Percentiles rank a stretch among this genome's conserved stretches.
Conservation (phyloP, 1,140 invertebrate genomes). For the Meloidogyne hapla region DNA sequence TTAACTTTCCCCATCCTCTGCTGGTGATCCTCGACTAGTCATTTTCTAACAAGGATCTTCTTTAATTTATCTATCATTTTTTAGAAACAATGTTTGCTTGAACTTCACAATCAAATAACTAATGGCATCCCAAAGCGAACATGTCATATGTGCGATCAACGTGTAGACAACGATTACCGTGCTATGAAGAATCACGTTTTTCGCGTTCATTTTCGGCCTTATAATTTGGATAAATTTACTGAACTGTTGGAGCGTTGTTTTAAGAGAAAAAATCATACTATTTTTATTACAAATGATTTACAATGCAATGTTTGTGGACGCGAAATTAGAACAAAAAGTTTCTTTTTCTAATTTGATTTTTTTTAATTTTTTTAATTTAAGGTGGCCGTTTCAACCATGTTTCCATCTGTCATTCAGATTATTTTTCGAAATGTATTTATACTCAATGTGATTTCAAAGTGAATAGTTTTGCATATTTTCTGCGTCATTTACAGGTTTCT, state of each 20-base stretch:
- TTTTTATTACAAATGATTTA: conserved; percentile 21
- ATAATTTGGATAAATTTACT: not conserved
- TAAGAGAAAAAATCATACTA: not conserved
- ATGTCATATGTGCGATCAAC: conserved; percentile 7
- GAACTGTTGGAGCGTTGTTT: conserved; percentile 16
- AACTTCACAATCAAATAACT: conserved; percentile 17
- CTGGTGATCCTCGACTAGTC: no score
- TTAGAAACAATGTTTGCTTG: conserved; percentile 5
- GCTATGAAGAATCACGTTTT: conserved; percentile 19
- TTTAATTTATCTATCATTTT: not conserved
- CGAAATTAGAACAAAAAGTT: conserved; percentile 14
- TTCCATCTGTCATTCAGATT: conserved; percentile 5
- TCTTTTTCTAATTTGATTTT: not conserved
- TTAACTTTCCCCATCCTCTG: no score
- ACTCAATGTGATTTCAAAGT: not conserved
- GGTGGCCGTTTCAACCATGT: conserved; percentile 16
- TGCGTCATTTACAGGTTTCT: conserved; percentile 15
- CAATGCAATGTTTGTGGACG: conserved; percentile 26
- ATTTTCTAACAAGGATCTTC: no score
- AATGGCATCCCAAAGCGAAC: not conserved
- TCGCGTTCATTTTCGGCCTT: not conserved
- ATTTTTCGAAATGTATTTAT: conserved; percentile 22
- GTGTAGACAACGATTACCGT: conserved; percentile 16
- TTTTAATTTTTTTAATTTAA: conserved; percentile 5
- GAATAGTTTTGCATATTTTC: not conserved